phyloP scores from a whole-genome alignment of 2,888 invertebrate genomes.

The Oegoconia quadripuncta region DNA sequence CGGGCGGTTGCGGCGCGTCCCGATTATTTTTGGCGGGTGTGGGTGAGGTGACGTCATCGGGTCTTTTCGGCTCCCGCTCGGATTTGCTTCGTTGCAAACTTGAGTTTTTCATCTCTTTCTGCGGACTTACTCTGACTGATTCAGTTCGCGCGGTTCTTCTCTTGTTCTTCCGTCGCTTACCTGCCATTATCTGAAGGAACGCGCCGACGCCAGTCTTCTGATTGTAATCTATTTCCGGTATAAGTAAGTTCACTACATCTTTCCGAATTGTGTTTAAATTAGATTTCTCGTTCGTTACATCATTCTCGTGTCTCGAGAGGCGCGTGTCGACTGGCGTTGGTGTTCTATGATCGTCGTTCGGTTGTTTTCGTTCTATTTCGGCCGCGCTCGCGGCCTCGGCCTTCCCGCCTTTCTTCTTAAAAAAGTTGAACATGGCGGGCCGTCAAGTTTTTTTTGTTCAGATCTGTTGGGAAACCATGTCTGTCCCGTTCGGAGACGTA shows the following conservation, averaged over 20 bases:
- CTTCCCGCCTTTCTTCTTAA: constrained; percentile 70
- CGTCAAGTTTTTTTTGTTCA: constrained; percentile 25
- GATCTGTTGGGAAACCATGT: constrained; percentile 44
- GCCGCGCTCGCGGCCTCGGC: constrained; percentile 47
- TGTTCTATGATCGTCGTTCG: constrained; percentile 31
- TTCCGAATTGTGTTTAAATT: constrained; percentile 41
- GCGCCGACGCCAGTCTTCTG: constrained; percentile 64
- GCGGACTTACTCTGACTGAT: constrained; percentile 50
- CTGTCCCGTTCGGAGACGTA: constrained; percentile 38
- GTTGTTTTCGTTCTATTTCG: constrained; percentile 33
- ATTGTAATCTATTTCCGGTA: constrained; percentile 62
- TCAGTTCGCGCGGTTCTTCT: constrained; percentile 46
- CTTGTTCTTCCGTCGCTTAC: constrained; percentile 54
- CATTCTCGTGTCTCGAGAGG: constrained; percentile 49
- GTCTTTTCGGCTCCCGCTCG: constrained; percentile 28
- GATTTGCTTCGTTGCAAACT: constrained; percentile 48
- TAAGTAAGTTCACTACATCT: constrained; percentile 69
- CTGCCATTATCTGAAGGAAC: constrained; percentile 69
- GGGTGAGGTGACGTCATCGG: constrained; percentile 34
- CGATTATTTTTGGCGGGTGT: constrained; percentile 58
- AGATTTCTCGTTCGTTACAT: constrained; percentile 42
- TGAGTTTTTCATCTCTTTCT: constrained; percentile 39
- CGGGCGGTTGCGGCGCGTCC: constrained; percentile 33
- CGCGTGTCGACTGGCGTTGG: constrained; percentile 50
- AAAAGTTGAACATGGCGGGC: constrained; percentile 68